Conservation (phyloP, 1,140 invertebrate species). For the Eupeodes corollae region DNA sequence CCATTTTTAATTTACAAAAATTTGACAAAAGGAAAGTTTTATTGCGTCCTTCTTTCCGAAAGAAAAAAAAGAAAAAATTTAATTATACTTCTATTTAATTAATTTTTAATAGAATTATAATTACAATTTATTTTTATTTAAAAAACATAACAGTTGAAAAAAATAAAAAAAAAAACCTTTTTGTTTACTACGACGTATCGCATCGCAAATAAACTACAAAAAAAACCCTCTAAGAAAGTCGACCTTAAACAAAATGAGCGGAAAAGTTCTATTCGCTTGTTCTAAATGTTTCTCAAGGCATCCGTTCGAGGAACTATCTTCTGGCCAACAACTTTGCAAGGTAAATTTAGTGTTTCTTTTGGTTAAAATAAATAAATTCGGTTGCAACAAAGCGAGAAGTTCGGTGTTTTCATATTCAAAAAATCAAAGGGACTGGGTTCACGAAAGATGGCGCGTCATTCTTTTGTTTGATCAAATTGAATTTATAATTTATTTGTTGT, state of each 20-base stretch:
- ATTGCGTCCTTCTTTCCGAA: conserved; percentile 7
- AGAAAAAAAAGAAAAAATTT: neutral
- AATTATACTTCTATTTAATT: neutral
- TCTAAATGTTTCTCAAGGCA: conserved; percentile 88
- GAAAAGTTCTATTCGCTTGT: conserved; percentile 73
- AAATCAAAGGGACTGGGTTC: conserved; percentile 7
- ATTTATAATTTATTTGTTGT: too few relatives aligned
- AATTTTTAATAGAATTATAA: neutral
- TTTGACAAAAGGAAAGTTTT: conserved; percentile 2
- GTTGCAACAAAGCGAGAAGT: conserved; percentile 7
- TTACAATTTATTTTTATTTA: neutral
- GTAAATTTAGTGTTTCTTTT: conserved; percentile 43
- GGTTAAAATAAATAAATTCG: conserved; percentile 3
- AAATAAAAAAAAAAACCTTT: too few relatives aligned
- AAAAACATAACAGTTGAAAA: too few relatives aligned
- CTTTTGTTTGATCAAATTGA: too few relatives aligned
- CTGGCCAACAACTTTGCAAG: conserved; percentile 92
- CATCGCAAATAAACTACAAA: too few relatives aligned
- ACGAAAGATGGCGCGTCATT: neutral
- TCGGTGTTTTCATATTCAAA: conserved; percentile 10
- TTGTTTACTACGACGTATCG: too few relatives aligned
- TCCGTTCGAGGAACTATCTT: conserved; percentile 89
- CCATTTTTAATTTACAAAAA: conserved; percentile 9
- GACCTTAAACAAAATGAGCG: conserved; percentile 19
- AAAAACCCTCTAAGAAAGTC: too few relatives aligned